Evolutionary conservation across 2,797 vertebrate genomes (phyloP).

Genomic region (Phalloptychus januarius): DNA sequence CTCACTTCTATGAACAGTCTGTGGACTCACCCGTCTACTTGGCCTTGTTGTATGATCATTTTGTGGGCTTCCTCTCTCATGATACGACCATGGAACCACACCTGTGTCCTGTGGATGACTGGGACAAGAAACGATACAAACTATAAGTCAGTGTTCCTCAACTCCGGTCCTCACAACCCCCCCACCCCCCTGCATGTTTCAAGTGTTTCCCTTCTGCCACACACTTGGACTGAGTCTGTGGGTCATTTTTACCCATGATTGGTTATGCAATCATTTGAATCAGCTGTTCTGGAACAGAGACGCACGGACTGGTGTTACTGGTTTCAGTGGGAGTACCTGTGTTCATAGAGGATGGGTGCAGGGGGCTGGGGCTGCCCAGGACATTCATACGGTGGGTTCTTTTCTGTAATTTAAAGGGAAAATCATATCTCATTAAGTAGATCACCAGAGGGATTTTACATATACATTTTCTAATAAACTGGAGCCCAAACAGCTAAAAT

Average conservation of each 20-base stretch:
- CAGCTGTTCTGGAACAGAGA: too few species aligned
- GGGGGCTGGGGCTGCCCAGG: conserved; percentile 91
- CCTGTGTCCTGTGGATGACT: conserved; percentile 97
- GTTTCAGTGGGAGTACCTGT: conserved; percentile 82
- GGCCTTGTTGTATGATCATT: conserved; percentile 96
- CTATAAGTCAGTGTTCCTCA: too few species aligned
- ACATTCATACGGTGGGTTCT: conserved; percentile 94
- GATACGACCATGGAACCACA: conserved; percentile 98
- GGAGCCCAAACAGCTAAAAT: neutral
- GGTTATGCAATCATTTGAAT: too few species aligned
- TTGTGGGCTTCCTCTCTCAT: conserved; percentile 95
- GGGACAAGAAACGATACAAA: conserved; percentile 40
- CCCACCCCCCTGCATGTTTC: too few species aligned
- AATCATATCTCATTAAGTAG: neutral
- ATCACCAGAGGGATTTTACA: neutral
- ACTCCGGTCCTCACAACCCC: too few species aligned
- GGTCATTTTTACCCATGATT: too few species aligned
- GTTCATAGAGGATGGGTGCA: conserved; percentile 90
- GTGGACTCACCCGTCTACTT: conserved; percentile 89
- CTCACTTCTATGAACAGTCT: neutral
- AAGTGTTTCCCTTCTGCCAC: too few species aligned
- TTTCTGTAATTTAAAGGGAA: conserved; percentile 80
- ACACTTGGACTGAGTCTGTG: too few species aligned
- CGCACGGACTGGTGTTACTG: neutral
- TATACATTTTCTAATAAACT: neutral